phyloP scores from a whole-genome alignment of 2,113 vertebrate genomes.

The Eretmochelys imbricata region DNA sequence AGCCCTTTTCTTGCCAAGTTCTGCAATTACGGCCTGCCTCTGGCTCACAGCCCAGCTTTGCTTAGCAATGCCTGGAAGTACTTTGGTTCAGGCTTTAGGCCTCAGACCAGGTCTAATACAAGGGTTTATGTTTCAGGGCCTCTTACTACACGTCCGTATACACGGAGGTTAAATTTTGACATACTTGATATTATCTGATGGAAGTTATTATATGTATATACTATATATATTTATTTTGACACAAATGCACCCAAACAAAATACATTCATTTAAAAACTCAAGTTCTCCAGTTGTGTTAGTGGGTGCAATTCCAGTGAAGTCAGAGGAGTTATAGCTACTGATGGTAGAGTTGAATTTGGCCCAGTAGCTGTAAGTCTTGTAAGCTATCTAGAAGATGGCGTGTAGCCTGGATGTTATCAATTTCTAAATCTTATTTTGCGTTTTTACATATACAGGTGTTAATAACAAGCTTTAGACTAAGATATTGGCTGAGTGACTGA shows the following conservation, averaged over 20 bases:
- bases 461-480: neutral
- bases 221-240: neutral
- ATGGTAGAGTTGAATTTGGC: neutral
- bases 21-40: too few species aligned
- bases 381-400: fast-evolving
- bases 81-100: too few species aligned
- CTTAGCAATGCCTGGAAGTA: too few species aligned
- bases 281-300: neutral
- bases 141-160: neutral
- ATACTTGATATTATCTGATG: neutral
- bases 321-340: neutral
- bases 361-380: neutral
- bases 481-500: neutral
- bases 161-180: neutral
- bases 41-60: too few species aligned
- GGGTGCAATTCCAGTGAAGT: neutral
- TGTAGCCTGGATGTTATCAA: neutral
- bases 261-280: neutral
- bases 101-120: too few species aligned
- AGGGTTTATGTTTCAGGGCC: too few species aligned
- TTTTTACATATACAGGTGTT: conserved; percentile 18
- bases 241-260: neutral
- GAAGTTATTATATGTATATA: too few species aligned
- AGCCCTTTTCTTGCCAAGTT: too few species aligned
- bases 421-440: neutral